A percentile compares a stretch with the other conserved stretches of the same genome.
Evolutionary conservation across 2,888 invertebrate species (phyloP).

Genomic region (Stenurella melanura): DNA sequence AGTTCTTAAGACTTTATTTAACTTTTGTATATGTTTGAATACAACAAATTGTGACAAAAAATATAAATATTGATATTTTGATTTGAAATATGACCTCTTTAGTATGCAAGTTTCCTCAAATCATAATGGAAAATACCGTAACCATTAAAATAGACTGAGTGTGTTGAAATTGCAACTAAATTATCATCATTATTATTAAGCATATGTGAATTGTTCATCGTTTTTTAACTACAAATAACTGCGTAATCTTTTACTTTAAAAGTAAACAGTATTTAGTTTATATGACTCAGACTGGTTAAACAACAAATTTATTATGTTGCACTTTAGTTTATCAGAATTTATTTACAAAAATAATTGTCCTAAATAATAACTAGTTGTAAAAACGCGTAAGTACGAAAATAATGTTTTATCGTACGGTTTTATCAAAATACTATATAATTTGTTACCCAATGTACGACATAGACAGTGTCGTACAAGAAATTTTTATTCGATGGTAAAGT

Average conservation of each 20-base stretch:
- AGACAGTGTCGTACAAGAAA: not conserved
- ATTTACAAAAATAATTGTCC: constrained; percentile 35
- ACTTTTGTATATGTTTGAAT: no score
- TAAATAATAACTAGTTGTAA: constrained; percentile 35
- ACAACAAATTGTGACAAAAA: no score
- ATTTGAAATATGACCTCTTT: not conserved
- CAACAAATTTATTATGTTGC: constrained; percentile 28
- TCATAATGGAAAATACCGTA: no score
- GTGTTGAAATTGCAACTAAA: not conserved
- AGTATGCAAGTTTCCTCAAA: no score
- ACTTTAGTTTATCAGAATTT: constrained; percentile 26
- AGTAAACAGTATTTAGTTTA: constrained; percentile 22
- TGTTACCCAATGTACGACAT: constrained; percentile 17
- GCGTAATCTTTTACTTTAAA: constrained; percentile 17
- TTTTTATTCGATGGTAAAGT: no score
- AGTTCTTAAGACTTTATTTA: no score
- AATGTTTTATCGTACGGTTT: constrained; percentile 30
- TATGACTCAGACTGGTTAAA: constrained; percentile 21
- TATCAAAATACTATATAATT: constrained; percentile 31
- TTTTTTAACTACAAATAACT: not conserved
- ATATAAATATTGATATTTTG: no score
- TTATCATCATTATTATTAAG: not conserved
- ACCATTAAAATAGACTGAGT: no score
- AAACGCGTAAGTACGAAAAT: constrained; percentile 24
- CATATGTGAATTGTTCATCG: not conserved